Evolutionary conservation across 2,888 invertebrate genomes (phyloP).

Genomic region (Tubiluchus corallicola): DNA sequence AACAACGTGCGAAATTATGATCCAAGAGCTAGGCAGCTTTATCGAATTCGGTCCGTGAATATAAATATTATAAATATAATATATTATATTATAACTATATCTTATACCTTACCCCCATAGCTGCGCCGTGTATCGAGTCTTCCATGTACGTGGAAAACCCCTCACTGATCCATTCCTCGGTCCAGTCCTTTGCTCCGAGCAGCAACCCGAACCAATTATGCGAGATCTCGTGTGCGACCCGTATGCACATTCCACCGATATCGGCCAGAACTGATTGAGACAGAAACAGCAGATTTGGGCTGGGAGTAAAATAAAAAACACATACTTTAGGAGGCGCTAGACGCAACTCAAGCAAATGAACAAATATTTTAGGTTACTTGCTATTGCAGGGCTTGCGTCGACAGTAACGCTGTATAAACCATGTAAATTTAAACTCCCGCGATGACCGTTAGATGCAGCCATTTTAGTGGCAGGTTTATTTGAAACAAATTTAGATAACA

Average conservation of each 20-base stretch:
- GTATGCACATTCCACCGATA: constrained; percentile 20
- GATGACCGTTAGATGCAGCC: too few species aligned
- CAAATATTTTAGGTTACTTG: too few species aligned
- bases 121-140: constrained; percentile 24
- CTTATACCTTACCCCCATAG: constrained; percentile 16
- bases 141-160: constrained; percentile 32
- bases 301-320: constrained; percentile 13
- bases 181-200: constrained; percentile 31
- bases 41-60: too few species aligned
- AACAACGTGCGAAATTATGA: too few species aligned
- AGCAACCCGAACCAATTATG: constrained; percentile 32
- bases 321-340: too few species aligned
- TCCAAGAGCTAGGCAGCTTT: too few species aligned
- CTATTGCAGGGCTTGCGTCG: too few species aligned
- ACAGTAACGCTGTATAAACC: too few species aligned
- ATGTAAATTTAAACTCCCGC: too few species aligned
- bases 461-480: too few species aligned
- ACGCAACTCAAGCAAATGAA: too few species aligned
- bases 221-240: constrained; percentile 29
- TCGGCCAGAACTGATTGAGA: constrained; percentile 26
- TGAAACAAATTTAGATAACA: too few species aligned
- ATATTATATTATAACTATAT: not conserved
- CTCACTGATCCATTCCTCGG: constrained; percentile 33
- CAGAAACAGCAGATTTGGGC: constrained; percentile 28
- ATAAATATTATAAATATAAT: not conserved